Conservation (phyloP, 2,888 invertebrate genomes). For the Orthosia cruda region DNA sequence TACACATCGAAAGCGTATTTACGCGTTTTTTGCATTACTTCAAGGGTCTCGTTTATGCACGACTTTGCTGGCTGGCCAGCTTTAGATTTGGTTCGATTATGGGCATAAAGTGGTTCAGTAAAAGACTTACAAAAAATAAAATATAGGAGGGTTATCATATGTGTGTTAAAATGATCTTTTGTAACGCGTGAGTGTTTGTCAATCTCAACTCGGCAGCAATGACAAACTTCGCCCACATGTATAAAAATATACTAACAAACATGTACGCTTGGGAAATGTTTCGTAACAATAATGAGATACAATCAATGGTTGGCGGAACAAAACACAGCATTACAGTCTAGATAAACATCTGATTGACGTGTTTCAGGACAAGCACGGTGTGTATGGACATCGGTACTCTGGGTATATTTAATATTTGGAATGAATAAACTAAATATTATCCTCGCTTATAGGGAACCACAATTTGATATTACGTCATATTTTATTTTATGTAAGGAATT, state of each 20-base stretch:
- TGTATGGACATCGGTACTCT: conserved; percentile 23
- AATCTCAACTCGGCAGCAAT: not conserved
- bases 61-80: too few species aligned
- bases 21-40: too few species aligned
- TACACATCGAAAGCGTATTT: too few species aligned
- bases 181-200: not conserved
- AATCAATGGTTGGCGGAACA: conserved; percentile 70
- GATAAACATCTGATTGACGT: conserved; percentile 66
- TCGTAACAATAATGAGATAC: conserved; percentile 54
- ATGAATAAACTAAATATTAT: not conserved
- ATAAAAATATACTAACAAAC: conserved; percentile 4
- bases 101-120: too few species aligned
- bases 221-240: not conserved
- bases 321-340: conserved; percentile 56
- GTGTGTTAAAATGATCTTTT: too few species aligned
- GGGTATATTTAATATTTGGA: not conserved
- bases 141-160: too few species aligned
- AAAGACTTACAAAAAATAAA: too few species aligned
- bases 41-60: too few species aligned
- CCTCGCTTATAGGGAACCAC: not conserved
- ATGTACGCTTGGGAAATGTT: conserved; percentile 40
- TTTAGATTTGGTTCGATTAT: too few species aligned
- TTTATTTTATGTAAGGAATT: not conserved
- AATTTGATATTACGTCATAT: too few species aligned
- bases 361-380: conserved; percentile 29